Conservation (phyloP, 2,113 vertebrate genomes). For the Elephas maximus region DNA sequence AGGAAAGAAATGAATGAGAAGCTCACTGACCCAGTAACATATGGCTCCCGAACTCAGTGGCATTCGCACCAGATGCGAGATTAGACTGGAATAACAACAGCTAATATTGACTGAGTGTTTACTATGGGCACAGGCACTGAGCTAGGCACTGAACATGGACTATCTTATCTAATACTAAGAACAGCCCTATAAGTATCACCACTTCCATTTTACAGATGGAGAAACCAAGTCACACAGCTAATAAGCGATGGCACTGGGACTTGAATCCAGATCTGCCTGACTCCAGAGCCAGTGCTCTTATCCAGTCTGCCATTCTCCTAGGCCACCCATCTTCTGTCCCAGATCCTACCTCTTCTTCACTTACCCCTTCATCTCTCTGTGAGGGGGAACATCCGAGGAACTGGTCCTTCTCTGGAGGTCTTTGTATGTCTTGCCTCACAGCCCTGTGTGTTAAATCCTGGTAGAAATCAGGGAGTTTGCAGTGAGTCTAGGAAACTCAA, state of each 20-base stretch:
- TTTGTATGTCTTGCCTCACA: slow-evolving; percentile 41
- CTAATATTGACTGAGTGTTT: background rate
- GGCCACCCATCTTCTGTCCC: background rate
- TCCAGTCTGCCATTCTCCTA: background rate
- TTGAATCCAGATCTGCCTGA: background rate
- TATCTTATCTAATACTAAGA: background rate
- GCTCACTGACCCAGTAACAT: background rate
- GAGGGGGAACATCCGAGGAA: slow-evolving; percentile 83
- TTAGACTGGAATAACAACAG: background rate
- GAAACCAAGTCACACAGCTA: slow-evolving; percentile 6
- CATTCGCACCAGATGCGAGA: background rate
- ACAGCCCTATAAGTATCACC: background rate
- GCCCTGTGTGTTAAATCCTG: slow-evolving; percentile 73
- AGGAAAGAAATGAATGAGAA: background rate
- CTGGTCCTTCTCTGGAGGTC: slow-evolving; percentile 44
- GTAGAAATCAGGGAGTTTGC: slow-evolving; percentile 30
- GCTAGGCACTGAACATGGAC: background rate
- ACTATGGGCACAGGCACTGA: background rate
- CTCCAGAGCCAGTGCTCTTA: background rate
- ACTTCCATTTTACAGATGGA: background rate
- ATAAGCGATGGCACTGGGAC: background rate
- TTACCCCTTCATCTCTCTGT: slow-evolving; percentile 90
- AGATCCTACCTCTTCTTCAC: slow-evolving; percentile 47
- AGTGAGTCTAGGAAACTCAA: slow-evolving; percentile 59
- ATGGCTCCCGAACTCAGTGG: background rate